Evolutionary conservation across 2,113 vertebrate genomes (phyloP).

Genomic region (Rallus limicola): DNA sequence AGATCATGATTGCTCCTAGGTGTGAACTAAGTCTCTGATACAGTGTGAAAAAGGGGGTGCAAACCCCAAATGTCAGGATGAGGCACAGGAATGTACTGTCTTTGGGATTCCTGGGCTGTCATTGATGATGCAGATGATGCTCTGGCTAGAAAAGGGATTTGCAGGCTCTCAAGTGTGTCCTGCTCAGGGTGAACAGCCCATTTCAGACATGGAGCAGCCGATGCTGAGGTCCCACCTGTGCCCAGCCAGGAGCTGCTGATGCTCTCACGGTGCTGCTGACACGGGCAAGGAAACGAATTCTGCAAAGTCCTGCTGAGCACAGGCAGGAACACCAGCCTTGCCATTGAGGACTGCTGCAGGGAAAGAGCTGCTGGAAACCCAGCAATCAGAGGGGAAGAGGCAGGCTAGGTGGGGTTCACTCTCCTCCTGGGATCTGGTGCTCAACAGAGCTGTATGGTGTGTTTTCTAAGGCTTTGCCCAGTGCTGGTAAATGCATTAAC

Average conservation of each 20-base stretch:
- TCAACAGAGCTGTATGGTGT: accelerated
- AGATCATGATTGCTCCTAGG: not conserved
- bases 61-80: not conserved
- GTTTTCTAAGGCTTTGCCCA: not conserved
- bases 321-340: not conserved
- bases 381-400: not conserved
- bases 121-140: not conserved
- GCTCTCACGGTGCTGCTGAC: not conserved
- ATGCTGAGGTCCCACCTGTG: not conserved
- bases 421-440: not conserved
- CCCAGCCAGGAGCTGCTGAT: not conserved
- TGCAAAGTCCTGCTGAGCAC: not conserved
- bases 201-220: accelerated
- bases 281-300: not conserved
- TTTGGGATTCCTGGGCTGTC: not conserved
- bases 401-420: not conserved
- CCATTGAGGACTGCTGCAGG: not conserved
- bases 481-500: too few relatives aligned
- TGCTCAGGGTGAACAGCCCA: accelerated
- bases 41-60: not conserved
- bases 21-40: not conserved
- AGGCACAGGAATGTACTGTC: accelerated
- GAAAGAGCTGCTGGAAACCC: too few relatives aligned
- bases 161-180: not conserved
- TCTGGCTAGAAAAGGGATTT: not conserved